These are phyloP conservation scores for Eristalis tenax DNA, from an alignment of 2,888 invertebrate species.

Conservation along the genomic window DNA sequence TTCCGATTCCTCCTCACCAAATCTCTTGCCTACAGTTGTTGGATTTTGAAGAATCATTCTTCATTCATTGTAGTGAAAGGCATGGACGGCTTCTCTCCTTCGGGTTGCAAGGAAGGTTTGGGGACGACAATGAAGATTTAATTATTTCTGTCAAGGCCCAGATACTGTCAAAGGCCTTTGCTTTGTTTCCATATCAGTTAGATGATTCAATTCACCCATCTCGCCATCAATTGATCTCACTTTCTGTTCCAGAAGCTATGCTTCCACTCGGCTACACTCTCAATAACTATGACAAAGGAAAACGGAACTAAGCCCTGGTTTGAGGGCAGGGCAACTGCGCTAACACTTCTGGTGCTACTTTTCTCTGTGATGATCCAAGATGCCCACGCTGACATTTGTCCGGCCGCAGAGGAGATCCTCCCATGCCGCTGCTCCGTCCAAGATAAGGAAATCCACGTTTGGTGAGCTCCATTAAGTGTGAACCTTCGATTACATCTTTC, in stretches of 20 bases:
- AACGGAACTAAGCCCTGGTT: constrained; percentile 10
- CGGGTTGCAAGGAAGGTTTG: no score
- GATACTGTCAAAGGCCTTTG: no score
- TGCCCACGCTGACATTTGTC: constrained; percentile 83
- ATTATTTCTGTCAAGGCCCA: no score
- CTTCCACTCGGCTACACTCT: constrained; percentile 25
- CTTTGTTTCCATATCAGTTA: no score
- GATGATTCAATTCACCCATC: no score
- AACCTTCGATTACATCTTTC: background rate
- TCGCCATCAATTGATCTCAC: background rate
- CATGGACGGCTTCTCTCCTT: no score
- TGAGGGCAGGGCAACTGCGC: constrained; percentile 6
- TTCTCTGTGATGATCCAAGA: constrained; percentile 18
- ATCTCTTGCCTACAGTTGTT: no score
- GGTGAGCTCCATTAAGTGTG: constrained; percentile 82
- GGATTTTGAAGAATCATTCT: no score
- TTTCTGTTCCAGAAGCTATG: constrained; percentile 55
- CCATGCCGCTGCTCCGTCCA: constrained; percentile 91
- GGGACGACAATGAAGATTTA: no score
- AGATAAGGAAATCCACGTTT: constrained; percentile 91
- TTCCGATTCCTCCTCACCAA: no score
- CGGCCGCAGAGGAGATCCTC: constrained; percentile 88
- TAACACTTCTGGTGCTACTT: constrained; percentile 8
- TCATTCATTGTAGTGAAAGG: no score
- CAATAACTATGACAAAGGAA: constrained; percentile 53